These are phyloP conservation scores for Pseudococcus viburni DNA, from an alignment of 2,888 invertebrate genomes.

Conservation along the genomic window DNA sequence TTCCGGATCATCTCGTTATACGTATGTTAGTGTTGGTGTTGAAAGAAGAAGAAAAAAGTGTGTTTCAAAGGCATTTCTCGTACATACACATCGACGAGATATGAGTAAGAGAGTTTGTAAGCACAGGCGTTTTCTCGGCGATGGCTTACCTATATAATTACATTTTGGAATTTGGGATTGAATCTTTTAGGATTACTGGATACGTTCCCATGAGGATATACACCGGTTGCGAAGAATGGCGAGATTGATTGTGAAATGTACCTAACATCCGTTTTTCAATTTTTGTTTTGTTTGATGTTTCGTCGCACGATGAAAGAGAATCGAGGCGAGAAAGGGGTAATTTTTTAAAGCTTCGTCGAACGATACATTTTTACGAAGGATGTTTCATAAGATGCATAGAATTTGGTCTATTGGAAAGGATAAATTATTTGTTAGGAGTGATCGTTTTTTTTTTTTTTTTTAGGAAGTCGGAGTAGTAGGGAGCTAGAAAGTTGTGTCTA, in stretches of 20 bases:
- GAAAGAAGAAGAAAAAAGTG: neutral
- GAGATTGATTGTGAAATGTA: constrained; percentile 59
- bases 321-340: neutral
- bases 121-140: constrained; percentile 51
- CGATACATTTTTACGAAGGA: no score
- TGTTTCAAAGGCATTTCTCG: constrained; percentile 9
- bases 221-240: constrained; percentile 35
- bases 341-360: neutral
- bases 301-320: neutral
- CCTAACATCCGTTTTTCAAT: constrained; percentile 54
- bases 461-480: no score
- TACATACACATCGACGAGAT: neutral
- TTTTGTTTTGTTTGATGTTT: constrained; percentile 52
- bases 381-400: no score
- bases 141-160: constrained; percentile 62
- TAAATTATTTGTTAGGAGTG: no score
- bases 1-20: constrained; percentile 55
- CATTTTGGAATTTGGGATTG: constrained; percentile 62
- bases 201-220: constrained; percentile 52
- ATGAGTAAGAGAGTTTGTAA: constrained; percentile 9
- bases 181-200: constrained; percentile 59
- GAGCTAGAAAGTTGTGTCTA: no score
- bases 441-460: no score
- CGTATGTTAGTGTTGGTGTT: neutral
- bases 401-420: no score